phyloP scores from a whole-genome alignment of 2,888 invertebrate species.

The Drosophila silvestris region DNA sequence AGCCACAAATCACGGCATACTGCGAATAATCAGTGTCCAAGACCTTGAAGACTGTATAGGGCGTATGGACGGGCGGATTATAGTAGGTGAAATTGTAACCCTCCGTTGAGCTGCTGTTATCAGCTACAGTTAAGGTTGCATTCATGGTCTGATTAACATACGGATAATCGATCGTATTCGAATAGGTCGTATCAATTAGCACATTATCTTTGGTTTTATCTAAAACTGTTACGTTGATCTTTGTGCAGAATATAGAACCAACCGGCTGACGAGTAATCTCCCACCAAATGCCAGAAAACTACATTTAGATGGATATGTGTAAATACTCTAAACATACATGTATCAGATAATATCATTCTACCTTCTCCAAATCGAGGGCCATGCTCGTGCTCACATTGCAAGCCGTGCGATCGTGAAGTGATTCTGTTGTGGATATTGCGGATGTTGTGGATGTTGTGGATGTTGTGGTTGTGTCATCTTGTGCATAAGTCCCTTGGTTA shows the following conservation, averaged over 20 bases:
- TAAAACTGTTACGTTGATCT: constrained; percentile 50
- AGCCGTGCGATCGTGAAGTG: not conserved
- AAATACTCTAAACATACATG: not conserved
- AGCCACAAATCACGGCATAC: constrained; percentile 75
- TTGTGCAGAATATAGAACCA: constrained; percentile 57
- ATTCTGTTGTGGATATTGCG: not conserved
- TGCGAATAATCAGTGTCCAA: constrained; percentile 69
- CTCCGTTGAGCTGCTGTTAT: constrained; percentile 1
- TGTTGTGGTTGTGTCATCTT: constrained; percentile 1
- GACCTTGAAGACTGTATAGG: constrained; percentile 63
- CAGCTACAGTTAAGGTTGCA: constrained; percentile 44
- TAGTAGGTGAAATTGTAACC: constrained; percentile 71
- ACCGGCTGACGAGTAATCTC: constrained; percentile 70
- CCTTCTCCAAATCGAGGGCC: constrained; percentile 48
- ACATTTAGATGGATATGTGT: not conserved
- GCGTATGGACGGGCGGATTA: constrained; percentile 52
- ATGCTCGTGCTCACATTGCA: constrained; percentile 47
- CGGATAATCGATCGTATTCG: constrained; percentile 49
- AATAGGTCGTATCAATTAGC: constrained; percentile 61
- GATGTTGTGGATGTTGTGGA: not conserved
- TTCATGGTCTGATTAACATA: constrained; percentile 69
- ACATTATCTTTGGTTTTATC: constrained; percentile 37
- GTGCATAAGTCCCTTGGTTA: constrained; percentile 26
- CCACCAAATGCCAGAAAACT: constrained; percentile 75
- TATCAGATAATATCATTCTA: constrained; percentile 10